Base-by-base conservation (phyloP, 2,113 vertebrate genomes). In the Halichoeres trimaculatus region DNA sequence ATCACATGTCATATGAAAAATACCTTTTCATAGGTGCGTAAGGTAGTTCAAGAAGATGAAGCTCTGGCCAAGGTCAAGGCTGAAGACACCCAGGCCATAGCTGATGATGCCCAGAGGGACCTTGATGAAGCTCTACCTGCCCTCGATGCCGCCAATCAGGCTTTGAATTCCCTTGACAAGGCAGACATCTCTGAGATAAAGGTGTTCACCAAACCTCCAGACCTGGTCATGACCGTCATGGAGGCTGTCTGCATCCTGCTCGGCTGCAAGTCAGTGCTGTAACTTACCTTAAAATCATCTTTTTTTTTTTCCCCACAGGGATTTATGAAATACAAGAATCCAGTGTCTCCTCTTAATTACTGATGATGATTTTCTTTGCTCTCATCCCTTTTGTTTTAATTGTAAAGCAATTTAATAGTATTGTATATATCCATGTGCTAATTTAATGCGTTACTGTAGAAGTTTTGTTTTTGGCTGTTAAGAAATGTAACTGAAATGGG, bases 161-260 rank as follows among this genome's bases (percentile, higher is more conserved):
- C 95, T 0, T 91, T 96, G 51, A 93, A 92, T 36, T 92, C 95
- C n/a, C 91, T 97, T 52, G 93, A 97, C 84, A 97, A 95, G 85
- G 94, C 94, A 2, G 95, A 95, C 79, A 96, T 97, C 74, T 94
- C 96, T 38, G 96, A 96, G 92, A 94, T 97, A 58, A 91, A 95
- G 66, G 95, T 95, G 68, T 96, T 97, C 81, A 94, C 94, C 69
- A 97, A 95, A 65, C 95, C 95, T 7, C 95, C 95, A 9, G 94
- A 95, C 78, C 16, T 96, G 43, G 94, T 96, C 81, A 96, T 94
- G 95, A 96, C 92, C 0, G 94, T 96, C 20, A 96, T 96, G 95
- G 95, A 97, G 90, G 92, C 93, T 1, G 92, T 96, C 64, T 95
- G 93, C 85, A 95, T 96, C 87, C 91, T 96, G 74, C 87, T 96